Evolutionary conservation across 1,140 invertebrate genomes (phyloP), one percentile per base, ranked within the genome.

Genomic region (Ceratina calcarata): DNA sequence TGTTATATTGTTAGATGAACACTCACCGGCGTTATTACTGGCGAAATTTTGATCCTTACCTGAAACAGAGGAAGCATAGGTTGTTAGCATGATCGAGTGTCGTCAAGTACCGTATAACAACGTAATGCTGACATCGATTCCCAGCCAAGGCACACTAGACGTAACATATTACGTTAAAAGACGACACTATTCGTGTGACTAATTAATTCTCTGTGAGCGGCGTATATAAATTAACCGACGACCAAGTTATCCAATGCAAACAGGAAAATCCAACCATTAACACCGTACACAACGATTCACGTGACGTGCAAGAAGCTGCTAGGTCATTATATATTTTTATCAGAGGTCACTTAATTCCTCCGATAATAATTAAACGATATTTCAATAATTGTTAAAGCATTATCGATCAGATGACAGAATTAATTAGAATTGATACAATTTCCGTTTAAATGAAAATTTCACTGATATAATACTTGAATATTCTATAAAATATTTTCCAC

Each of bases 21-120:
- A 93, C 92, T 93, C 91, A 93, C 92, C 92, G 85, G 90, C 90
- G 78, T 89, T 90, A 90, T 92, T 93, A 93, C 90, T 92, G 87
- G 90, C 87, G 90, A 89, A 92, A 92, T 89, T 92, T 90, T 88
- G 90, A 92, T 93, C 92, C 92, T 93, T 93, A 92, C 91, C 92
- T 93, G 89, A 61, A 93, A 93, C 86, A 90, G 60, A 87, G 68
- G 77, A 88, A 84, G 68, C 67, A 74, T 55, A 80, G n/a, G 32
- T 77, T 84, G 71, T 83, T 86, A 85, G n/a, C 10, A 60, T 62
- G 55, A 55, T 73, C 70, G 37, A 79, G 60, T 75, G n/a, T 69
- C 49, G 55, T 79, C 66, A 53, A 55, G 53, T 68, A 77, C 64
- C 24, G 53, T 55, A 58, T 62, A 70, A 58, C 32, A 65, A 70